Evolutionary conservation across 2,888 invertebrate species (phyloP), one percentile per base, ranked within the genome.

Genomic region (Acanthosoma haemorrhoidale): DNA sequence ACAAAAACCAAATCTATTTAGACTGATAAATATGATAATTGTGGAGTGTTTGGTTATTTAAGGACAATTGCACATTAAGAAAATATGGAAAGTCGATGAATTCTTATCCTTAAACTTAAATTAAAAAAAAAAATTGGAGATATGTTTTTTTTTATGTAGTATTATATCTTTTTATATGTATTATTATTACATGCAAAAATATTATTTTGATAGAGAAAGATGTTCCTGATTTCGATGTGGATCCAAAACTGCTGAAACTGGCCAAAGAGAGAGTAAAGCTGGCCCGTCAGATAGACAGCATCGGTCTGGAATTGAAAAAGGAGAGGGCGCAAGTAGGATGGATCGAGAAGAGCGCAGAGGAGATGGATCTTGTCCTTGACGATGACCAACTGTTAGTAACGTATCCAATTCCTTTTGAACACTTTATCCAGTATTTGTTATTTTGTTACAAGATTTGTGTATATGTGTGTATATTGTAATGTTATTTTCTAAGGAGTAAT

Each of bases 291-390:
- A 82, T 96, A 39, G 96, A 97, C 78, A 82, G 83, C 43, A 25
- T 73, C 43, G 70, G 41, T 8, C 51, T 74, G 64, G 57, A 66
- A 18, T 16, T 72, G 43, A 73, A 73, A 72, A 72, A 73, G 81
- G 85, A 29, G 85, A 89, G 69, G 85, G 85, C 87, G 9, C 86
- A 92, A 75, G 85, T 85, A 74, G 90, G 90, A 21, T 98, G 97
- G 97, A 83, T 92, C 77, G 87, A 90, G 75, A 90, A 89, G 78
- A 89, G 90, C 1, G 93, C 94, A 0, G 85, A 88, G 74, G 94
- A 96, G 75, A 91, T 95, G 88, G 97, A 97, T 79, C 89, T 96
- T 76, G 86, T 97, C 71, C 81, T 96, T 2, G 95, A 95, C 76
- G 90, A 92, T 39, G 87, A 87, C 51, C 51, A 67, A 11, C 9